A percentile compares a stretch with the other conserved stretches of the same genome.
Conservation (phyloP, 2,888 invertebrate genomes). For the Anoplius nigerrimus region DNA sequence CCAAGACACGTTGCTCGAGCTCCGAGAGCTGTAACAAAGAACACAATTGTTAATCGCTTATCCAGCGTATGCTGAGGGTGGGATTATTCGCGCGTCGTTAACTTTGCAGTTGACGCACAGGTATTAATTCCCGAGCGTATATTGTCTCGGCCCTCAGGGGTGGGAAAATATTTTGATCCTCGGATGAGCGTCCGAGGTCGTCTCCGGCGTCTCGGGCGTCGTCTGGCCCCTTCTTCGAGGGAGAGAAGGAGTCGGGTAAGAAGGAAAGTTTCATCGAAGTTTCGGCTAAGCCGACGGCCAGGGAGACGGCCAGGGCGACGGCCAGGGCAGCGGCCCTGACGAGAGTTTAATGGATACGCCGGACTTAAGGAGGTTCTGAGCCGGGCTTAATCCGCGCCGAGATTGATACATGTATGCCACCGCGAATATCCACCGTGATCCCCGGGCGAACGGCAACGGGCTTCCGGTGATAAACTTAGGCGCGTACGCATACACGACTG, state of each 20-base stretch:
- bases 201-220: slow-evolving; percentile 16
- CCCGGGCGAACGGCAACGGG: too few relatives aligned
- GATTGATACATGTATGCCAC: slow-evolving; percentile 42
- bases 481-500: too few relatives aligned
- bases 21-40: slow-evolving; percentile 88
- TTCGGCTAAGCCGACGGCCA: slow-evolving; percentile 32
- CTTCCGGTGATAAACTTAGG: too few relatives aligned
- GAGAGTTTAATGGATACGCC: slow-evolving; percentile 55
- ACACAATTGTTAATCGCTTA: slow-evolving; percentile 4
- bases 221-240: slow-evolving; percentile 39
- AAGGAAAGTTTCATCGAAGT: slow-evolving; percentile 47
- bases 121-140: neutral
- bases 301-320: slow-evolving; percentile 29
- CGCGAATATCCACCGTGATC: neutral
- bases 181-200: too few relatives aligned
- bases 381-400: slow-evolving; percentile 38
- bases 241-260: neutral
- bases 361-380: slow-evolving; percentile 35
- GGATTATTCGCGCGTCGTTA: neutral
- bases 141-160: too few relatives aligned
- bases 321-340: slow-evolving; percentile 31
- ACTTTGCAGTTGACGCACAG: too few relatives aligned
- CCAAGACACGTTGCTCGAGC: slow-evolving; percentile 93
- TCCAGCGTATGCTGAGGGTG: too few relatives aligned
- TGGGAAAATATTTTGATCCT: too few relatives aligned